These are phyloP conservation scores for Todiramphus saurophagus DNA, from an alignment of 2,113 vertebrate species.

Conservation along the genomic window DNA sequence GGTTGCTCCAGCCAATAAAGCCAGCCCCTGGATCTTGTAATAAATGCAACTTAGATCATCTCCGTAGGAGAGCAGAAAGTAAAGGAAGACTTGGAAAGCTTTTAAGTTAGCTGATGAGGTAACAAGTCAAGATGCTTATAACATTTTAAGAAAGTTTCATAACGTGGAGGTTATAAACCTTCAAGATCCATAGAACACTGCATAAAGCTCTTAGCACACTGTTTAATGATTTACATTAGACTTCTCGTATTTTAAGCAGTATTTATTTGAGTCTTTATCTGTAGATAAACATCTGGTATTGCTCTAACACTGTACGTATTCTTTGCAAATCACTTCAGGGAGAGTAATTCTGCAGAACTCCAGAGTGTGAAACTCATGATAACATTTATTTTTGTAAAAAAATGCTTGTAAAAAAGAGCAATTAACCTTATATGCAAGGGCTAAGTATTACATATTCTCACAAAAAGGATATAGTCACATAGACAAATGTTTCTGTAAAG, in stretches of 20 bases:
- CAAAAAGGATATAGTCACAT: neutral
- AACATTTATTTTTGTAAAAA: neutral
- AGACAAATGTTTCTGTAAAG: neutral
- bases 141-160: neutral
- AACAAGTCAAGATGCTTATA: neutral
- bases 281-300: neutral
- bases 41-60: neutral
- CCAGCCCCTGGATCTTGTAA: neutral
- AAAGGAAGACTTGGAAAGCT: neutral
- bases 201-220: neutral
- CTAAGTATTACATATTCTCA: neutral
- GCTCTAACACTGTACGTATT: neutral
- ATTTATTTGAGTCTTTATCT: neutral
- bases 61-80: neutral
- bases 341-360: neutral
- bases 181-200: neutral
- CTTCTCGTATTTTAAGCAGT: neutral
- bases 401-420: neutral
- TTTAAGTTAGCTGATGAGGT: neutral
- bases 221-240: neutral
- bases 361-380: neutral
- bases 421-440: neutral
- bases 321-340: neutral
- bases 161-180: neutral
- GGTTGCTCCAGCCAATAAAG: neutral